phyloP scores from a whole-genome alignment of 2,888 invertebrate species.

The Calephelis perditalis region DNA sequence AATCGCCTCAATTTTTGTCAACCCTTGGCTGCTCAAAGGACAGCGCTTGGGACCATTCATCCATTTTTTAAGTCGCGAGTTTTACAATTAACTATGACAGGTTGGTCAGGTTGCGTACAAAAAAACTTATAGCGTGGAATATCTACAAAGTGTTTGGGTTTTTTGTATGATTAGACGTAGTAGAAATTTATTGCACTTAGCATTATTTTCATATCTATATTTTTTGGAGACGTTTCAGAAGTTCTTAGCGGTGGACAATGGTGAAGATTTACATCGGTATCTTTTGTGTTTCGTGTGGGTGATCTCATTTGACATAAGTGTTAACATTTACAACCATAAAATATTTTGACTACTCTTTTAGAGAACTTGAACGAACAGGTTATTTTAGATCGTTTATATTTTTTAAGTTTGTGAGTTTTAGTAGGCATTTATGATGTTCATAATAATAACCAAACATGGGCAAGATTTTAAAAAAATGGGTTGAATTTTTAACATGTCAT shows the following conservation, averaged over 20 bases:
- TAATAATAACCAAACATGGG: not conserved
- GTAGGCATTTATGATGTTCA: not conserved
- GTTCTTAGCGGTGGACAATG: constrained; percentile 54
- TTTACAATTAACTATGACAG: constrained; percentile 68
- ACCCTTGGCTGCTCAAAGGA: constrained; percentile 57
- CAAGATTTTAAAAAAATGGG: not conserved
- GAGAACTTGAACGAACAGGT: constrained; percentile 46
- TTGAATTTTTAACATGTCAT: too few species aligned
- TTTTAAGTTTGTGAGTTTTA: not conserved
- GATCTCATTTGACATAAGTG: constrained; percentile 71
- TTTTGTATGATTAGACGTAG: constrained; percentile 51
- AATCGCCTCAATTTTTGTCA: constrained; percentile 68
- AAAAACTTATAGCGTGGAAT: constrained; percentile 16
- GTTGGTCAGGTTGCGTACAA: constrained; percentile 63
- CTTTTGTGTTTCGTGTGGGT: constrained; percentile 61
- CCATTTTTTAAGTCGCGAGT: constrained; percentile 56
- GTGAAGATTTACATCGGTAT: constrained; percentile 61
- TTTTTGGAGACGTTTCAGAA: constrained; percentile 54
- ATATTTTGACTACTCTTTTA: constrained; percentile 75
- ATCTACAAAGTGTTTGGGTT: constrained; percentile 22
- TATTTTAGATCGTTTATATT: constrained; percentile 21
- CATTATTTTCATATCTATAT: constrained; percentile 68
- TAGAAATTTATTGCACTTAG: constrained; percentile 61
- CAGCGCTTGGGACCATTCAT: constrained; percentile 53
- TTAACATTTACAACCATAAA: constrained; percentile 70